These are phyloP conservation scores for Oreochromis grahami DNA, from an alignment of 2,797 vertebrate genomes.

Conservation along the genomic window DNA sequence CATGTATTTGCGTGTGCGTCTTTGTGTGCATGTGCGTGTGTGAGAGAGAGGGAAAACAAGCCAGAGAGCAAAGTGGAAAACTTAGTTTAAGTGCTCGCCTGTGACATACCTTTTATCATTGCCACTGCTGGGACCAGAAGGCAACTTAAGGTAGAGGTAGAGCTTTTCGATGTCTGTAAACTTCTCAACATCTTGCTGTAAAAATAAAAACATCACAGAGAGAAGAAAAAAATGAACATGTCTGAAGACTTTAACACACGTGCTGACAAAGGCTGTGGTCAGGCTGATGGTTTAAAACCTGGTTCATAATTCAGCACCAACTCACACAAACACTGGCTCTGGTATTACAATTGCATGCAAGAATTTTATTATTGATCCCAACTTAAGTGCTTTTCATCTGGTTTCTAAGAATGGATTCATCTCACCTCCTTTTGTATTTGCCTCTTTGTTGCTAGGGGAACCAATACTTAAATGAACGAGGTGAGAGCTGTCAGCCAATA, in stretches of 20 bases:
- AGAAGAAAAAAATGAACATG: neutral
- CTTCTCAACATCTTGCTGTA: conserved; percentile 99
- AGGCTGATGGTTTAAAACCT: neutral
- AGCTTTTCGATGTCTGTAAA: conserved; percentile 99
- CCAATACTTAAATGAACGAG: conserved; percentile 64
- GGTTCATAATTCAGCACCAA: neutral
- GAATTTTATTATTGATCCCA: conserved; percentile 24
- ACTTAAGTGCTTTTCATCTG: conserved; percentile 31
- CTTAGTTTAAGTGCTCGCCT: conserved; percentile 3
- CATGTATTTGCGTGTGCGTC: neutral
- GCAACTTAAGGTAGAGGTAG: conserved; percentile 99
- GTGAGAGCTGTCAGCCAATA: conserved; percentile 63
- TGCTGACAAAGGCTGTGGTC: neutral
- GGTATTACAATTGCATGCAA: neutral
- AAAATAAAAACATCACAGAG: conserved; percentile 27
- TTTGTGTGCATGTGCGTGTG: neutral
- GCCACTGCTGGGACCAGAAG: conserved; percentile 98
- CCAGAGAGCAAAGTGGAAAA: conserved; percentile 14
- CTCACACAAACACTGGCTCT: neutral
- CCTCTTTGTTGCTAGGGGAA: conserved; percentile 74
- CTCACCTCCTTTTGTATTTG: conserved; percentile 60
- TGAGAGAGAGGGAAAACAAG: neutral
- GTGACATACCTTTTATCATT: conserved; percentile 91
- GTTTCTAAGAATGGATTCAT: conserved; percentile 58
- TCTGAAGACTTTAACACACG: neutral